Conservation (phyloP, 2,113 vertebrate genomes). For the Irena cyanogastra region DNA sequence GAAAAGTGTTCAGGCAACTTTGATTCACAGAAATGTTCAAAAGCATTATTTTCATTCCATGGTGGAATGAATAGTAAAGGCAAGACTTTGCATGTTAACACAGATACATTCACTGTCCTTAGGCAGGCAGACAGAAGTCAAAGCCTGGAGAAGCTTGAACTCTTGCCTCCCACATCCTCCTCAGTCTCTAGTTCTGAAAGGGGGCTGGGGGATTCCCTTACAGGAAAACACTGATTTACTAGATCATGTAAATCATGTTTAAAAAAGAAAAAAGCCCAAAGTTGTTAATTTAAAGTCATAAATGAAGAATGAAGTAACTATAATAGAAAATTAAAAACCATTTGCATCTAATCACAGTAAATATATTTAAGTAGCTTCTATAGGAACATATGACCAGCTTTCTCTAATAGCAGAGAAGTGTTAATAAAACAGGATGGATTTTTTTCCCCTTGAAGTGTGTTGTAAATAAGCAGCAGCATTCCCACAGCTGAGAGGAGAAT, state of each 20-base stretch:
- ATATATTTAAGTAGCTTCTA: not conserved
- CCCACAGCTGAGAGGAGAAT: conserved; percentile 13
- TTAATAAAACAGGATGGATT: not conserved
- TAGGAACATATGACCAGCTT: not conserved
- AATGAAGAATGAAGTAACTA: not conserved
- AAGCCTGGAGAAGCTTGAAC: not conserved
- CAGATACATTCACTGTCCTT: not conserved
- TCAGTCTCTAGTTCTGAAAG: not conserved
- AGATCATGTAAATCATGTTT: not conserved
- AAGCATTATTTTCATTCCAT: not conserved
- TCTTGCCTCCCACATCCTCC: not conserved
- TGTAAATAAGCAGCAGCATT: conserved; percentile 43
- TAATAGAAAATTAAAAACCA: not conserved
- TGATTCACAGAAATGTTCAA: not conserved
- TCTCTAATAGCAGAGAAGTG: not conserved
- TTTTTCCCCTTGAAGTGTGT: not conserved
- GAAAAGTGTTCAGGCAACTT: not conserved
- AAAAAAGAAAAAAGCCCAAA: not conserved
- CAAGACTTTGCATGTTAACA: not conserved
- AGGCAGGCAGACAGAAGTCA: not conserved
- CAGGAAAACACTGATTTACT: not conserved
- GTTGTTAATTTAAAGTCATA: not conserved
- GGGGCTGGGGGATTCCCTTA: rapidly evolving
- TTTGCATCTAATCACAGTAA: not conserved
- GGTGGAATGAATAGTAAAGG: not conserved